These are phyloP conservation scores for Drosophila pachea DNA, from an alignment of 1,140 invertebrate species.

Conservation along the genomic window DNA sequence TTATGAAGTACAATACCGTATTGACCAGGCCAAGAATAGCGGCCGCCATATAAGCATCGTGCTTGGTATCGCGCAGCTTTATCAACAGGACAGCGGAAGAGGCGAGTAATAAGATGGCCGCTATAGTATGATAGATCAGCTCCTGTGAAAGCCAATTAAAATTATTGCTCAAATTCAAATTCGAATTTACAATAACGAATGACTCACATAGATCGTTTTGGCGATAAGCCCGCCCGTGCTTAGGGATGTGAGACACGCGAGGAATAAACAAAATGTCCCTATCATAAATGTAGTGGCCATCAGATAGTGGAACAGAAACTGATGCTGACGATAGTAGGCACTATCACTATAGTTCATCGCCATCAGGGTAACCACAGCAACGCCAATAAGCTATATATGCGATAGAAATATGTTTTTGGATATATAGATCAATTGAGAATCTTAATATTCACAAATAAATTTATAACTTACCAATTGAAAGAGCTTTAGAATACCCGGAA, in stretches of 20 bases:
- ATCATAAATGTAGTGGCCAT: conserved; percentile 84
- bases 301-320: conserved; percentile 87
- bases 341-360: conserved; percentile 81
- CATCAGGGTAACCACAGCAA: conserved; percentile 85
- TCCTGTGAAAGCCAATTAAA: conserved; percentile 81
- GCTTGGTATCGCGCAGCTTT: conserved; percentile 80
- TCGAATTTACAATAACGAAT: background rate
- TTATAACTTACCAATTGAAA: conserved; percentile 84
- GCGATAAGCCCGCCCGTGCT: conserved; percentile 88
- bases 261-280: conserved; percentile 85
- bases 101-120: conserved; percentile 84
- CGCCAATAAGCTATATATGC: conserved; percentile 83
- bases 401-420: conserved; percentile 35
- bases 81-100: conserved; percentile 84
- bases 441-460: background rate
- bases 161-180: background rate
- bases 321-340: conserved; percentile 68
- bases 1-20: conserved; percentile 85
- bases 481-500: conserved; percentile 86
- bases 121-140: conserved; percentile 87
- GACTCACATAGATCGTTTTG: conserved; percentile 92
- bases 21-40: conserved; percentile 87
- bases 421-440: no score
- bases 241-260: conserved; percentile 86
- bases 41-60: conserved; percentile 84